A percentile compares a stretch with the other conserved stretches of the same genome.
Evolutionary conservation across 2,113 vertebrate genomes (phyloP).

Genomic region (Andinoacara biseriatus): DNA sequence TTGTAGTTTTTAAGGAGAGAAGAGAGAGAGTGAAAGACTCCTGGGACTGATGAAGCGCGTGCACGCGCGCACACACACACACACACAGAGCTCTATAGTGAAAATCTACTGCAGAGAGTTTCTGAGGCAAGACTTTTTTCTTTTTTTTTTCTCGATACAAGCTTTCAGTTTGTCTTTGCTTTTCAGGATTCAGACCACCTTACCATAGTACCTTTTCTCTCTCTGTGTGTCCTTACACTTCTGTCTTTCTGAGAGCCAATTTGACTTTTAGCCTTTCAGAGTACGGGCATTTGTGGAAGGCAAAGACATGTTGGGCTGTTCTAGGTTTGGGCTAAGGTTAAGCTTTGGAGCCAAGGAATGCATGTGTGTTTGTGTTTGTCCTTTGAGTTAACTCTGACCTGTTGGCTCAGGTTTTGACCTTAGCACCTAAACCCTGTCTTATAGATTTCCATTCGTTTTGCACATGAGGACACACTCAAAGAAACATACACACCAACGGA

Average conservation of each 20-base stretch:
- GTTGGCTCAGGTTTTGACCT: conserved; percentile 3
- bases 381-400: conserved; percentile 32
- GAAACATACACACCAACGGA: neutral
- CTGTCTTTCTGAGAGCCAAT: neutral
- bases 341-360: neutral
- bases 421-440: conserved; percentile 17
- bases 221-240: neutral
- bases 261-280: neutral
- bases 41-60: conserved; percentile 40
- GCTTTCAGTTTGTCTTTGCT: conserved; percentile 41
- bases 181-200: conserved; percentile 43
- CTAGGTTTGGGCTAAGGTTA: neutral
- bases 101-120: conserved; percentile 60
- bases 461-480: neutral
- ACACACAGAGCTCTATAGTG: conserved; percentile 34
- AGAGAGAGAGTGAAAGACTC: conserved; percentile 55
- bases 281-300: neutral
- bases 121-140: conserved; percentile 24
- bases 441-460: neutral
- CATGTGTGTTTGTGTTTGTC: neutral
- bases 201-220: neutral
- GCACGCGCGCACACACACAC: conserved; percentile 11
- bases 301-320: neutral
- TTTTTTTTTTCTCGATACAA: conserved; percentile 11
- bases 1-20: conserved; percentile 60